Evolutionary conservation across 2,888 invertebrate genomes (phyloP).

Genomic region (Lithophane semibrunnea): DNA sequence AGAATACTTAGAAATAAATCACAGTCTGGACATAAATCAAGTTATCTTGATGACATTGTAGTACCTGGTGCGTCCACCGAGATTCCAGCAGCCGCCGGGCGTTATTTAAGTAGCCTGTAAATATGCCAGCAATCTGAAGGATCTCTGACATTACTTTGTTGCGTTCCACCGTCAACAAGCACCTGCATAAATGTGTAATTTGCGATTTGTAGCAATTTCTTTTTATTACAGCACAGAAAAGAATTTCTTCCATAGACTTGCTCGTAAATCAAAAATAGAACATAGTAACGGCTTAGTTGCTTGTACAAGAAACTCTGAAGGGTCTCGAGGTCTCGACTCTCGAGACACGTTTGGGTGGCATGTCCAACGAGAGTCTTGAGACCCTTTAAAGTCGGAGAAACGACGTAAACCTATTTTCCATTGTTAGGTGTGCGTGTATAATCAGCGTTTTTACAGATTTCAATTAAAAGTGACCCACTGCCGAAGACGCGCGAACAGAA

Average conservation of each 20-base stretch:
- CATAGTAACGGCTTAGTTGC: not conserved
- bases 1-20: constrained; percentile 45
- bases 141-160: constrained; percentile 54
- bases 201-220: constrained; percentile 35
- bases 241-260: constrained; percentile 4
- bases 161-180: constrained; percentile 35
- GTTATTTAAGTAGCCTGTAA: constrained; percentile 56
- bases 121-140: constrained; percentile 56
- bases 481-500: constrained; percentile 71
- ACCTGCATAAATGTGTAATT: constrained; percentile 49
- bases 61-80: constrained; percentile 34
- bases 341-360: constrained; percentile 6
- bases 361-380: constrained; percentile 32
- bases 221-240: constrained; percentile 17
- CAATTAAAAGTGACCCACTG: constrained; percentile 89
- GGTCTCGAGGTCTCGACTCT: not conserved
- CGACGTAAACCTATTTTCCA: constrained; percentile 73
- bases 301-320: constrained; percentile 17
- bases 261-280: constrained; percentile 28
- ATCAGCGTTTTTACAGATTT: constrained; percentile 85
- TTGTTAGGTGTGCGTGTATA: constrained; percentile 87
- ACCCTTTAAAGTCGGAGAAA: constrained; percentile 62
- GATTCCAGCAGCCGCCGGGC: constrained; percentile 58
- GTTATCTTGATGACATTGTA: constrained; percentile 46
- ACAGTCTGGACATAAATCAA: constrained; percentile 30